Conservation (phyloP, 2,888 invertebrate species). For the Hyposoter dolosus region DNA sequence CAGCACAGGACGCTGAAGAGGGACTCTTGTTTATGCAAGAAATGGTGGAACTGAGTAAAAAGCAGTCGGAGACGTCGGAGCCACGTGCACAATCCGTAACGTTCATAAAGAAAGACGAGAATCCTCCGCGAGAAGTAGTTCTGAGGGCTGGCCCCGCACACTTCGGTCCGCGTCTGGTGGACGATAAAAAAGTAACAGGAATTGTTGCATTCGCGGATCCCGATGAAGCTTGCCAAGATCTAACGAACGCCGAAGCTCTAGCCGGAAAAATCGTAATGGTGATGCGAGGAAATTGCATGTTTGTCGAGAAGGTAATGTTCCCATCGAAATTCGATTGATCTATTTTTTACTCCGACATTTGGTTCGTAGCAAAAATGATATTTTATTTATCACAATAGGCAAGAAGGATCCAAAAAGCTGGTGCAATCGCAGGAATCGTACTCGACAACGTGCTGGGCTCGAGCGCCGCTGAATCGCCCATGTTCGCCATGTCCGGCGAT, state of each 20-base stretch:
- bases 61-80: constrained; percentile 87
- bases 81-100: constrained; percentile 86
- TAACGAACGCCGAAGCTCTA: constrained; percentile 87
- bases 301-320: constrained; percentile 92
- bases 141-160: constrained; percentile 95
- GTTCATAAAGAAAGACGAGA: constrained; percentile 83
- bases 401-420: constrained; percentile 91
- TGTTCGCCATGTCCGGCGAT: constrained; percentile 99
- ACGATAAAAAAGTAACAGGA: constrained; percentile 88
- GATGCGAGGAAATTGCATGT: constrained; percentile 97
- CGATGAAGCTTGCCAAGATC: constrained; percentile 88
- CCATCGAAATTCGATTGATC: not conserved
- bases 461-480: constrained; percentile 90
- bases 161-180: constrained; percentile 92
- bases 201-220: constrained; percentile 89
- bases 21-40: constrained; percentile 98
- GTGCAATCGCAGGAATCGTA: constrained; percentile 94
- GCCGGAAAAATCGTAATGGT: constrained; percentile 93
- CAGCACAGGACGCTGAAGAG: constrained; percentile 94
- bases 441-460: constrained; percentile 93
- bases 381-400: constrained; percentile 85
- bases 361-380: not conserved
- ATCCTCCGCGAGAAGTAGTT: constrained; percentile 82
- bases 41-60: constrained; percentile 95
- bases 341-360: not conserved